Evolutionary conservation across 2,888 invertebrate species (phyloP), one percentile per base, ranked within the genome.

Genomic region (Cheilosia pagana): DNA sequence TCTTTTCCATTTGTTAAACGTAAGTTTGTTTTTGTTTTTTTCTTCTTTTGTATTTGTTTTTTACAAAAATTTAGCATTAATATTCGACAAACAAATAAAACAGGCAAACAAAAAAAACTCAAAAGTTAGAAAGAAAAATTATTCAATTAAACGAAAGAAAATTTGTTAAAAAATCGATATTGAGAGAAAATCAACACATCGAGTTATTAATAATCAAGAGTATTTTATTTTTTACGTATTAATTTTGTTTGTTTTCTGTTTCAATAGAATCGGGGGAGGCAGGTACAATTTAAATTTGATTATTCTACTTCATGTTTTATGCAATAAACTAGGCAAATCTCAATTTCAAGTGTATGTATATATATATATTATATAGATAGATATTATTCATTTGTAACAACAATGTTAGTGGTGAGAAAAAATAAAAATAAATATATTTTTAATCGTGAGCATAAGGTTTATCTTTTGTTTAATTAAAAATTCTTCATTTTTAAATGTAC

Each of bases 381-480:
- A 45, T 21, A 35, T 74, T 35, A 8, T 21, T 57, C 19, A 19
- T 21, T 48, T 48, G 8, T 57, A 52, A 62, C 39, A 63, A 77
- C 62, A 53, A 53, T 55, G 67, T 45, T 53, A 60, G 43, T 75
- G 65, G 28, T 45, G 23, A 59, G 63, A 45, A 59, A n/a, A 59
- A 65, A 59, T 70, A 71, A 45, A 59, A n/a, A 59, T 60, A 59
- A 74, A 71, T 6, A 23, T 23, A 50, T 23, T 50, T 50, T 25
- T 4, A 70, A 71, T 75, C 81, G 85, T 85, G 85, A 85, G 85
- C 85, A 85, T 85, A 85, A 85, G 85, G 85, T 85, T 65, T 83
- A 75, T 52, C 21, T 50, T 50, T 35, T 41, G 6, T 59, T 19
- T 59, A 78, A 82, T 79, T 83, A 63, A 63, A 79, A 70, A 68